Base-by-base conservation (phyloP, 2,113 vertebrate species). In the Caranx melampygus region DNA sequence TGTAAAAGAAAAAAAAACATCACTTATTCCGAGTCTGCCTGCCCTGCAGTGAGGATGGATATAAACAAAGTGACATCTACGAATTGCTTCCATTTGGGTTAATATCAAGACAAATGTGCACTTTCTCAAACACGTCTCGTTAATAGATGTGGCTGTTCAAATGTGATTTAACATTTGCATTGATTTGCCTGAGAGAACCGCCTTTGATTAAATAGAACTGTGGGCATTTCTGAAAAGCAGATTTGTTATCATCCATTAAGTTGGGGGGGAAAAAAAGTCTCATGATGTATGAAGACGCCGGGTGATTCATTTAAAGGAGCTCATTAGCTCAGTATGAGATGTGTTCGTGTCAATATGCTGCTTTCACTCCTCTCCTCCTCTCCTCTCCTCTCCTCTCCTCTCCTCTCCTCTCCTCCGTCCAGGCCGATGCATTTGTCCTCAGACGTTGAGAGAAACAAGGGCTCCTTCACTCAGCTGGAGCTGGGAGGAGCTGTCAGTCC, bases 401-500 rank as follows among this genome's bases (percentile, higher is more conserved):
- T 31, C 52, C n/a, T 15, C 31, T 40, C 34, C 21, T 21, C 20
- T 21, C 49, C 78, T 54, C 35, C 4, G 4, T 71, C 78, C 49
- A 14, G 5, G 47, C 65, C 65, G 71, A 70, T 70, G 72, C 68
- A 54, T 72, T 15, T 75, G 79, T 85, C 85, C 75, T 87, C 84
- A 81, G 70, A 81, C 87, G 14, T 33, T 42, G 72, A 66, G 5
- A 74, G 70, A 91, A 88, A 91, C 87, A 92, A 91, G 90, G 82
- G 31, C 86, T 78, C 66, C 45, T 70, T 90, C 61, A 85, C 86
- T 87, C 88, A 76, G 86, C 86, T 89, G 82, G 88, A 86, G 88
- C 63, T 78, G 82, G 91, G 85, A 87, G 84, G 88, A 92, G 92
- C 90, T 88, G 93, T 92, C 93, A 91, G 89, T 87, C 86, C 83